A percentile compares a stretch with the other conserved stretches of the same genome.
phyloP scores from a whole-genome alignment of 2,888 invertebrate species.

The Metellina segmentata region DNA sequence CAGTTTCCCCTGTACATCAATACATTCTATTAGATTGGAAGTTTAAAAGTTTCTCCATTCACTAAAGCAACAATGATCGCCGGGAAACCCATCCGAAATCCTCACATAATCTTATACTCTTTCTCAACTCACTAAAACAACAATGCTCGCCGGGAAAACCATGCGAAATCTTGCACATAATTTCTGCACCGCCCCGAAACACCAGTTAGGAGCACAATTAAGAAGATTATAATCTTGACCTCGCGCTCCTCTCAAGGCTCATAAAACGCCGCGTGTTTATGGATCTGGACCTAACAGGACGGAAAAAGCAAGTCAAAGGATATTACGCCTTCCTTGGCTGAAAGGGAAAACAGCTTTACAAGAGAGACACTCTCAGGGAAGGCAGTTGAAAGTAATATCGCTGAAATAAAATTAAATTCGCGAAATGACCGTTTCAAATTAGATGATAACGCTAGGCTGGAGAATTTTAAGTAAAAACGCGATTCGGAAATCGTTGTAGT shows the following conservation, averaged over 20 bases:
- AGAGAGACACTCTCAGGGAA: slow-evolving; percentile 18
- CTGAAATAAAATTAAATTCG: slow-evolving; percentile 34
- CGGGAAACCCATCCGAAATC: no score
- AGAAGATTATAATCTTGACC: slow-evolving; percentile 64
- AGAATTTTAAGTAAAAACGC: slow-evolving; percentile 20
- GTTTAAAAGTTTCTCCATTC: no score
- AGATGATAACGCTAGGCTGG: slow-evolving; percentile 3
- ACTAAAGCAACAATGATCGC: no score
- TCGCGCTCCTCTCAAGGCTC: slow-evolving; percentile 27
- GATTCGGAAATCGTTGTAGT: slow-evolving; percentile 1
- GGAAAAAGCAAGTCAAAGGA: slow-evolving; percentile 1
- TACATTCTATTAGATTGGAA: no score
- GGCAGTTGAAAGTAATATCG: slow-evolving; percentile 18
- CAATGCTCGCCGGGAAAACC: no score
- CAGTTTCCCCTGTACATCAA: no score
- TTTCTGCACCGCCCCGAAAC: slow-evolving; percentile 4
- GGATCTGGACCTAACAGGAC: slow-evolving; percentile 25
- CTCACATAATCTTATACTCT: no score
- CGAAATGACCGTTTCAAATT: slow-evolving; percentile 29
- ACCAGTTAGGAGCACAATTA: slow-evolving; percentile 34
- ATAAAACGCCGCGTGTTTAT: slow-evolving; percentile 55
- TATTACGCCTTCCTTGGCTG: slow-evolving; percentile 27
- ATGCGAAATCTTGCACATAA: not conserved
- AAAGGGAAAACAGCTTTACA: not conserved
- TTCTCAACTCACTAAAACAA: no score